Evolutionary conservation across 2,888 invertebrate species (phyloP), one percentile per base, ranked within the genome.

Genomic region (Agrypnus murinus): DNA sequence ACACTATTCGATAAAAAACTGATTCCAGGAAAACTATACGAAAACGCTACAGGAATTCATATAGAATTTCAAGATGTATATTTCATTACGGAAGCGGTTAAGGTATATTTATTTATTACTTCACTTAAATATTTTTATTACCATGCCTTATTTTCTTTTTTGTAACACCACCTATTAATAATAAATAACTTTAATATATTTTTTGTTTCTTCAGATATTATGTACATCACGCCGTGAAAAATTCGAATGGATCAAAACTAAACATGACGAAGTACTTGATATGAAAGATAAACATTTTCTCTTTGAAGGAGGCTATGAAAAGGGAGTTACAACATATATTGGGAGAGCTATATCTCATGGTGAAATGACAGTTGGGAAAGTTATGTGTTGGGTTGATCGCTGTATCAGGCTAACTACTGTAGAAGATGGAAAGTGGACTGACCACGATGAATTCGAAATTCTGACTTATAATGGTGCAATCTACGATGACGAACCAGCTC

Each of bases 291-390:
- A 64, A 15, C 69, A 69, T 38, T 38, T 46, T 1, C 1, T 68
- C 2, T 69, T 69, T 38, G 46, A 58, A 31, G 69, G 59, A 8
- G 69, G 69, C 14, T 69, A 58, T 19, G 69, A 69, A 59, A 58
- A 58, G 17, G 64, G 64, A 2, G 43, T 45, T 8, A 38, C 45
- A 15, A 69, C 69, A 10, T 69, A 69, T 32, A 15, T 69, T 38
- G 69, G 69, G 31, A 58, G 69, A 34, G 50, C 69, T 10, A 15
- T 46, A 14, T 69, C 69, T 0, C 59, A 64, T 58, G 64, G 58
- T 8, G 69, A 69, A 57, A 12, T 69, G 14, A 69, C 69, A 2
- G 64, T 69, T n/a, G 69, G 69, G 46, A 69, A 69, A 64, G 69
- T 69, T 0, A 64, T 69, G 32, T 69, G 69, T 15, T 43, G 64